Conservation (phyloP, 2,113 vertebrate species). For the Nibea albiflora region DNA sequence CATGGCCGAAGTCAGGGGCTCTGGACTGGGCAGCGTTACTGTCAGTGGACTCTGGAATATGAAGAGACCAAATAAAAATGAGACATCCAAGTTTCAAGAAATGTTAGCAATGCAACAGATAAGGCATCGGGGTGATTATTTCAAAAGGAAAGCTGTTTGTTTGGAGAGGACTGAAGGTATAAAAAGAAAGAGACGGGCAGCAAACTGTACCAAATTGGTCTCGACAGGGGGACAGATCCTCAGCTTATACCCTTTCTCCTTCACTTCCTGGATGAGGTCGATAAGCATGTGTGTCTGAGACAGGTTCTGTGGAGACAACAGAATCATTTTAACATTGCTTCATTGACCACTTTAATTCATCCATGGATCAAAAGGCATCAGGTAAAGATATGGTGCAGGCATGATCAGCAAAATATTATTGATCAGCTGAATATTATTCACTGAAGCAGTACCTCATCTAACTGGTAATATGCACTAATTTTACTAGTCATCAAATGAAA, state of each 20-base stretch:
- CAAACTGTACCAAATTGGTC: conserved; percentile 86
- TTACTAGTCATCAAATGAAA: conserved; percentile 3
- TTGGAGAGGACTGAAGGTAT: background rate
- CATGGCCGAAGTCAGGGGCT: conserved; percentile 95
- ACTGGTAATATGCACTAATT: background rate
- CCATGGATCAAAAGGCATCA: background rate
- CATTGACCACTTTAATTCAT: background rate
- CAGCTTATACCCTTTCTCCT: conserved; percentile 93
- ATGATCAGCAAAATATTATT: background rate
- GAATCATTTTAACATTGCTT: background rate
- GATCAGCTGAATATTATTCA: background rate
- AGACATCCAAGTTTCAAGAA: background rate
- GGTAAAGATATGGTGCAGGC: background rate
- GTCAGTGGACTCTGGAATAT: conserved; percentile 87
- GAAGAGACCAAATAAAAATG: background rate
- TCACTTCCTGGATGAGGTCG: conserved; percentile 93
- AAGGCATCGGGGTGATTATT: background rate
- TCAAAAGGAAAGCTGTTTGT: background rate
- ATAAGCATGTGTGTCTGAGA: conserved; percentile 95
- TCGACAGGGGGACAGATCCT: conserved; percentile 90
- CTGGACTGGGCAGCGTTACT: conserved; percentile 90
- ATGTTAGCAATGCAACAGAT: background rate
- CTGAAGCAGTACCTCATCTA: background rate
- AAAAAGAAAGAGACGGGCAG: background rate
- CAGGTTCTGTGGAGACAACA: conserved; percentile 87